A percentile compares a stretch with the other conserved stretches of the same genome.
Conservation (phyloP, 2,113 vertebrate genomes). For the Suncus etruscus region DNA sequence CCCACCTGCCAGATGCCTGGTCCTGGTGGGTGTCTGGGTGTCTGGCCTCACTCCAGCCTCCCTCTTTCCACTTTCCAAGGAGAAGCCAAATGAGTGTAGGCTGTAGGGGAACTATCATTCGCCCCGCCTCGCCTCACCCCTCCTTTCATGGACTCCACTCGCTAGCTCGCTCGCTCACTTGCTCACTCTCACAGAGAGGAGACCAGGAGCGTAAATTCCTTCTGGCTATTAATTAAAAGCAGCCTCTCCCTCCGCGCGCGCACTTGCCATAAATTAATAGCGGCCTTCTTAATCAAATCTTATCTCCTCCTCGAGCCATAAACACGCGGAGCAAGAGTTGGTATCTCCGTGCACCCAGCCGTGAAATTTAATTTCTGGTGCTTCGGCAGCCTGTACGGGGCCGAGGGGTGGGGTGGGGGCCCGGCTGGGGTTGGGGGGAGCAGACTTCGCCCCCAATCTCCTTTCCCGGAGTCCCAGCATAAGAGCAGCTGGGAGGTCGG, state of each 20-base stretch:
- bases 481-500: not conserved
- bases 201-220: slow-evolving; percentile 87
- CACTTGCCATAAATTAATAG: slow-evolving; percentile 91
- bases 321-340: slow-evolving; percentile 73
- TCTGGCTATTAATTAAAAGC: slow-evolving; percentile 91
- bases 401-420: not conserved
- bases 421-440: not conserved
- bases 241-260: slow-evolving; percentile 83
- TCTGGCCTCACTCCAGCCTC: too few species aligned
- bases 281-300: slow-evolving; percentile 90
- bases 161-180: slow-evolving; percentile 19
- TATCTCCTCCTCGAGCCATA: slow-evolving; percentile 84
- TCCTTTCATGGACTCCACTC: not conserved
- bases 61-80: too few species aligned
- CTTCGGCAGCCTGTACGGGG: slow-evolving; percentile 57
- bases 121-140: too few species aligned
- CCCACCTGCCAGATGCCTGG: not conserved
- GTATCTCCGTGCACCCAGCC: slow-evolving; percentile 81
- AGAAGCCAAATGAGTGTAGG: too few species aligned
- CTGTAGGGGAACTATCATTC: too few species aligned
- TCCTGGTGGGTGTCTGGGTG: not conserved
- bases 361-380: slow-evolving; percentile 89
- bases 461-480: not conserved
- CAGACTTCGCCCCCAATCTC: not conserved
- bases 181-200: slow-evolving; percentile 64